Percentiles rank a stretch among this genome's conserved stretches.
Evolutionary conservation across 2,113 vertebrate species (phyloP).

Genomic region (Nothoprocta perdicaria): DNA sequence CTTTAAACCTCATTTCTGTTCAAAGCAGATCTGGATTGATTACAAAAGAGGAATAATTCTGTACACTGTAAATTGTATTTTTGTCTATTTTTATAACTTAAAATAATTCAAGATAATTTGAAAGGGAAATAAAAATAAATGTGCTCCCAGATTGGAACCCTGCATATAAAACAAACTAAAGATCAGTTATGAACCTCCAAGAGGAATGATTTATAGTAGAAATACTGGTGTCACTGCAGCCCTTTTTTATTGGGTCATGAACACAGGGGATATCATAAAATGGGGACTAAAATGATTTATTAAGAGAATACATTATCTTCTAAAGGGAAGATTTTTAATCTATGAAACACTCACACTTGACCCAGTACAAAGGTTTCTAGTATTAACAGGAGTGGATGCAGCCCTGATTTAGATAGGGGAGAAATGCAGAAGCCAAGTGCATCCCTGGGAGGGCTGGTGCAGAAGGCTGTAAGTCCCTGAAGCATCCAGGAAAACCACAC

Average conservation of each 20-base stretch:
- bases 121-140: conserved; percentile 32
- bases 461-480: background rate
- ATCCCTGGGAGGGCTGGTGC: background rate
- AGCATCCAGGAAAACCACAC: background rate
- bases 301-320: background rate
- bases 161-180: background rate
- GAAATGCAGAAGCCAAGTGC: background rate
- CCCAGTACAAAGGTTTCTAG: background rate
- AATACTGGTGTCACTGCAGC: background rate
- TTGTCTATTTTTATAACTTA: background rate
- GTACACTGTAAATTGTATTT: background rate
- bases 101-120: conserved; percentile 22
- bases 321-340: conserved; percentile 10
- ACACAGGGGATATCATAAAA: background rate
- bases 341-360: background rate
- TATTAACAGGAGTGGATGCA: background rate
- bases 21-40: background rate
- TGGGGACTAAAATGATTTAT: background rate
- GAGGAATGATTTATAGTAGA: conserved; percentile 19
- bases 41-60: background rate
- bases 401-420: background rate
- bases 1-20: background rate
- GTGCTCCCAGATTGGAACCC: background rate
- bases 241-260: conserved; percentile 7
- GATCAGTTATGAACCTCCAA: background rate